A percentile compares a stretch with the other conserved stretches of the same genome.
phyloP scores from a whole-genome alignment of 2,113 vertebrate genomes.

The Antennarius striatus region DNA sequence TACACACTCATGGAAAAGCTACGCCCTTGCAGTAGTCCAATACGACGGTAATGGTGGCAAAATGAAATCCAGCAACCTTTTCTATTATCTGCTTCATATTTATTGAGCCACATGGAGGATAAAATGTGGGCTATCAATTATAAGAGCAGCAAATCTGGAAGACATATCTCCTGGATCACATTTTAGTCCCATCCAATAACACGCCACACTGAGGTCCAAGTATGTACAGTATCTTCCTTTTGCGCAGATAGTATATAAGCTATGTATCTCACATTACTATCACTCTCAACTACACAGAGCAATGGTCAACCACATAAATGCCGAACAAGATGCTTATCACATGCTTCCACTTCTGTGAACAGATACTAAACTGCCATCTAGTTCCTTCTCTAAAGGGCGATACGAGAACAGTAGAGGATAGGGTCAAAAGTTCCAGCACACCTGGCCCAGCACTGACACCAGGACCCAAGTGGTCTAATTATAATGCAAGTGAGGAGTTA shows the following conservation, averaged over 20 bases:
- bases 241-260: conserved; percentile 26
- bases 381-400: no score
- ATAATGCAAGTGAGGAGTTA: no score
- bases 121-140: conserved; percentile 43
- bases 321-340: conserved; percentile 36
- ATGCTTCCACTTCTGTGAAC: conserved; percentile 11
- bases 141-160: conserved; percentile 15
- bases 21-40: not conserved
- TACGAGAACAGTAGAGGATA: no score
- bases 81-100: conserved; percentile 32
- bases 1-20: not conserved
- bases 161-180: conserved; percentile 12
- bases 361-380: not conserved
- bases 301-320: conserved; percentile 44
- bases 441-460: not conserved
- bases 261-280: conserved; percentile 13
- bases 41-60: conserved; percentile 29
- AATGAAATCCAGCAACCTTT: conserved; percentile 25
- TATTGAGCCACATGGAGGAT: conserved; percentile 23
- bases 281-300: conserved; percentile 18
- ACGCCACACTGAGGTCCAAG: conserved; percentile 2
- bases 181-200: conserved; percentile 6
- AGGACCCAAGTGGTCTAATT: no score
- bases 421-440: no score
- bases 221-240: conserved; percentile 23